Evolutionary conservation across 1,140 invertebrate species (phyloP), one percentile per base, ranked within the genome.

Genomic region (Drosophila equinoxialis): DNA sequence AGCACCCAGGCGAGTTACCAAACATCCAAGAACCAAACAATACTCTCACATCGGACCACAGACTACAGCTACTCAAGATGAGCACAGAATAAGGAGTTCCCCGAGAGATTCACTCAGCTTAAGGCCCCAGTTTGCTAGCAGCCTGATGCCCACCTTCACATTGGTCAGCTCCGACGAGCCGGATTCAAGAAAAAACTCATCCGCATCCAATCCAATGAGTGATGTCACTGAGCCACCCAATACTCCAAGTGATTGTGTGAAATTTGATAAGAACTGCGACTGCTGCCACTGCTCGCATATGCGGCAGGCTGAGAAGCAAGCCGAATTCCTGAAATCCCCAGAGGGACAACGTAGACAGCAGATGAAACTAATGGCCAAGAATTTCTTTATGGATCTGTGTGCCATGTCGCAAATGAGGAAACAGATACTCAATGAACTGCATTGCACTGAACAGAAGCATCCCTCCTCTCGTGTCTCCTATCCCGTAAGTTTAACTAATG

Each of bases 281-380:
- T 89, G 84, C 11, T 87, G 86, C 51, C 84, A 89, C 30, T 89
- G 84, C 48, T 20, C 57, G 11, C 74, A 70, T 4, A 69, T 89
- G 65, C 23, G 71, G 0, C 30, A 48, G 1, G 80, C 84, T 1
- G 6, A 71, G 3, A 71, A 62, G 17, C 66, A 42, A 1, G 74
- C 48, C 0, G 55, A 68, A 3, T 89, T 55, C 33, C 58, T 78
- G n/a, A 5, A 61, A 1, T 75, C 85, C 0, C 71, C 74, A 4
- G 66, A 89, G 62, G 84, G 84, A 4, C 57, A 89, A 26, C 37
- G n/a, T 3, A 65, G 60, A 0, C 33, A 73, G n/a, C 20, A 81
- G 30, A 42, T 82, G 65, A 89, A 84, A 41, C 35, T 75, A 60
- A 63, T 77, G 23, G 41, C 86, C 48, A 84, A 89, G 45, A 73